Base-by-base conservation (phyloP, 2,797 vertebrate species). In the Tarsius wallacei region DNA sequence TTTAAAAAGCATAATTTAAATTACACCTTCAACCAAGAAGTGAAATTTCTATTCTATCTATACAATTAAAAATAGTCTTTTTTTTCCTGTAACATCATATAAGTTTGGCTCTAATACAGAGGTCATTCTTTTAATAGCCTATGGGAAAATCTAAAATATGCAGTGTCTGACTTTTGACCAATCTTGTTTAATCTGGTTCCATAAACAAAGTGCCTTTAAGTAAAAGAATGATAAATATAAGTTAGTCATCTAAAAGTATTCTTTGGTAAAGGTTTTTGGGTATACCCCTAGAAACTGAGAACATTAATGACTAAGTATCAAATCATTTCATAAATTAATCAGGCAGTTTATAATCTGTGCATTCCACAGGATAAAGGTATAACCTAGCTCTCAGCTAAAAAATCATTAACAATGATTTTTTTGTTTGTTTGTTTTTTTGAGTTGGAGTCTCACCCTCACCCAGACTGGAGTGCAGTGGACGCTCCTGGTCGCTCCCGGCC, bases 121-220 rank as follows among this genome's bases (percentile, higher is more conserved):
- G 66, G n/a, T 61, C 19, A 73, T 68, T 76, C 53, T 57, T 59
- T 42, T 77, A 47, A 88, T 9, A 78, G 68, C n/a, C 64, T 61
- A 51, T 42, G 64, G 15, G 51, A 59, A 80, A 74, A 78, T 19
- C 4, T 11, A 57, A 47, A 90, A 70, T 57, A 76, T 5, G 21
- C 49, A 87, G 24, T 63, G 11, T 87, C n/a, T 51, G 73, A 83
- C 70, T 90, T 94, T 91, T 80, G 64, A 86, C n/a, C 31, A 90
- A 28, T n/a, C 28, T 90, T 90, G 53, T 73, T 96, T 95, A 70
- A 89, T 89, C 78, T 70, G 86, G 63, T 49, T 93, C 49, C 33
- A 89, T 71, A 71, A 84, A 90, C 16, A 55, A 73, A 31, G 22
- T 33, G 36, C 14, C 26, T 78, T 47, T 55, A 82, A 66, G 31